Conservation (phyloP, 2,113 vertebrate species). For the Tympanuchus pallidicinctus region DNA sequence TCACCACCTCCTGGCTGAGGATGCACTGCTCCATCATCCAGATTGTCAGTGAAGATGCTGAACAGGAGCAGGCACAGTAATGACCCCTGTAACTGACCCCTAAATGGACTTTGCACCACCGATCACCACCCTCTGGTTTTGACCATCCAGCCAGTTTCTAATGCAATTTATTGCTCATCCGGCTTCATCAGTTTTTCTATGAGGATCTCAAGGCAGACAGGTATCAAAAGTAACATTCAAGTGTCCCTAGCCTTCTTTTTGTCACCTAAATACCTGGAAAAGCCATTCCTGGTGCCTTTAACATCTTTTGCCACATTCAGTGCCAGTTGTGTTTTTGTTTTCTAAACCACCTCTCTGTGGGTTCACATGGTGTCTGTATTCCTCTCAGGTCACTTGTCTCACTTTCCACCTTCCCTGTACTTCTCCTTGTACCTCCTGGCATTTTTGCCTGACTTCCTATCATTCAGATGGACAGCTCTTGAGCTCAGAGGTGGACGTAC, state of each 20-base stretch:
- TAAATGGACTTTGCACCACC: no score
- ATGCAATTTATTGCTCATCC: not conserved
- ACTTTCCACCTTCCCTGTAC: no score
- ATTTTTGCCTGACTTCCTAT: not conserved
- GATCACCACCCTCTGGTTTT: no score
- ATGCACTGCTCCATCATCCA: not conserved
- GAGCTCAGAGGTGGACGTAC: not conserved
- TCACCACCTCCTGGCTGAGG: not conserved
- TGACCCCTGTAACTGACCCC: no score
- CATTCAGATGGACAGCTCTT: not conserved
- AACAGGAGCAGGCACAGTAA: no score
- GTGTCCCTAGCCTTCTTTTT: not conserved
- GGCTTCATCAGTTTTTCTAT: not conserved
- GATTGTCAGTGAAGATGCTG: not conserved
- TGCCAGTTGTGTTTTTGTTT: no score
- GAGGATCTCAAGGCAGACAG: not conserved
- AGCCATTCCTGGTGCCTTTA: no score
- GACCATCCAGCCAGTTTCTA: not conserved
- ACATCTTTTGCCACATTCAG: no score
- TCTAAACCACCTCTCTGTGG: no score
- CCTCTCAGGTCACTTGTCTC: no score
- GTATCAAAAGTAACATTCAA: not conserved
- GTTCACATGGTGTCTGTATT: no score
- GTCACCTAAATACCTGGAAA: no score
- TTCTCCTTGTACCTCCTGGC: not conserved